Base-by-base conservation (phyloP, 2,888 invertebrate genomes). In the Microplitis deprimator region DNA sequence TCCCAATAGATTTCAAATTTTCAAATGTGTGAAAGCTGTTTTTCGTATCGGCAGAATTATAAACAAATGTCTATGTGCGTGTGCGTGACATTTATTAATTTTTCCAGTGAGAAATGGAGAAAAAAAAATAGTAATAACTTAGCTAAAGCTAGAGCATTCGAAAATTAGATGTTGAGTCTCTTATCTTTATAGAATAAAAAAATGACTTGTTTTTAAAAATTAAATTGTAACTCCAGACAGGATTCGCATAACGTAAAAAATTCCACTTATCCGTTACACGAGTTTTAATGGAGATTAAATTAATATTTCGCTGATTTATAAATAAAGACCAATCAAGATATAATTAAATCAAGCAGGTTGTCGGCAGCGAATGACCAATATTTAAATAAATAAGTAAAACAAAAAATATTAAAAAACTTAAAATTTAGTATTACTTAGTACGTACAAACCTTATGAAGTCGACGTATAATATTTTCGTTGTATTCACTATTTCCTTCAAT, bases 401-500 rank as follows among this genome's bases (percentile, higher is more conserved):
- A 50, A 60, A 20, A 61, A 62, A 20, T 8, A 59, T 13, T 59
- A 17, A 62, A 62, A 17, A 17, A 17, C 62, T 20, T 17, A 62
- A 16, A 68, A 64, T 75, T 38, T 83, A 84, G 17, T 62, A 62
- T 62, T 62, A 50, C 13, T 50, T 50, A 82, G 88, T 91, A 91
- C 81, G 81, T 85, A 88, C 90, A 88, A 88, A 95, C 96, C 94
- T 97, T 97, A 89, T 98, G 98, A 81, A 98, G 91, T 83, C 97
- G 92, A 88, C 95, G 94, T 82, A 98, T 96, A 83, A 98, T 94
- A 83, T 93, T 94, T 87, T 97, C 96, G 91, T 97, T 97, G 90
- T 96, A 97, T 89, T 97, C 97, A 80, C 95, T 94, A 88, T 95
- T 96, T 78, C 97, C 97, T 90, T 98, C 97, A 81, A 97, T 96